These are phyloP conservation scores for Myotis yumanensis DNA, from an alignment of 2,113 vertebrate species.

Conservation along the genomic window DNA sequence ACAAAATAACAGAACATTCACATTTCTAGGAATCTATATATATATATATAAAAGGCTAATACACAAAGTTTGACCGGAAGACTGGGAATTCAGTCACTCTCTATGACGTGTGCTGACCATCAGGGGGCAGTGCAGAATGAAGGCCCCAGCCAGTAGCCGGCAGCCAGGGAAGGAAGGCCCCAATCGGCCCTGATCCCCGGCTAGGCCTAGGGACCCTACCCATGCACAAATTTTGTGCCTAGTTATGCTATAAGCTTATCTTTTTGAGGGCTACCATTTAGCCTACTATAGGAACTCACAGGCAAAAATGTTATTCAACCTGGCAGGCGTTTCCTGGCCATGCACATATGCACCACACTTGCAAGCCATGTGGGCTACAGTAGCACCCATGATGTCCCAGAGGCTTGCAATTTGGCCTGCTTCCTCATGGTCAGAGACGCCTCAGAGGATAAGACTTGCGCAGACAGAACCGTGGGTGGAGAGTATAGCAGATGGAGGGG, in stretches of 20 bases:
- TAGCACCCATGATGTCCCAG: neutral
- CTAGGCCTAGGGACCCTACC: too few species aligned
- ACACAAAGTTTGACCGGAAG: too few species aligned
- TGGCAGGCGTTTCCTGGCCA: neutral
- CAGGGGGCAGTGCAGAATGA: too few species aligned
- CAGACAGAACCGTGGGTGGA: rapidly evolving
- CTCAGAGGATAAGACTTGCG: neutral
- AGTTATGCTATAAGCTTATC: neutral
- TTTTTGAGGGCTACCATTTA: slow-evolving; percentile 14
- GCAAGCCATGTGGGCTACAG: neutral
- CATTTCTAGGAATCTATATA: neutral
- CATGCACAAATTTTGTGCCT: too few species aligned
- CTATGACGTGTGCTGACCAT: too few species aligned
- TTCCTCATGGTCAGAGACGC: neutral
- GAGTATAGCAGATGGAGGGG: neutral
- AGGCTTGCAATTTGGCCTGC: neutral
- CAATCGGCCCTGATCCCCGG: too few species aligned
- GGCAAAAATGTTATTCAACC: neutral
- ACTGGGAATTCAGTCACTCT: too few species aligned
- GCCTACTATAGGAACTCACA: neutral
- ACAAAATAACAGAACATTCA: neutral
- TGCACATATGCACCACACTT: neutral
- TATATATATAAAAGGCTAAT: too few species aligned
- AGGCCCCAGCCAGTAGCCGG: too few species aligned
- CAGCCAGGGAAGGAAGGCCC: too few species aligned